Evolutionary conservation across 2,113 vertebrate genomes (phyloP), one percentile per base, ranked within the genome.

Genomic region (Lepus americanus): DNA sequence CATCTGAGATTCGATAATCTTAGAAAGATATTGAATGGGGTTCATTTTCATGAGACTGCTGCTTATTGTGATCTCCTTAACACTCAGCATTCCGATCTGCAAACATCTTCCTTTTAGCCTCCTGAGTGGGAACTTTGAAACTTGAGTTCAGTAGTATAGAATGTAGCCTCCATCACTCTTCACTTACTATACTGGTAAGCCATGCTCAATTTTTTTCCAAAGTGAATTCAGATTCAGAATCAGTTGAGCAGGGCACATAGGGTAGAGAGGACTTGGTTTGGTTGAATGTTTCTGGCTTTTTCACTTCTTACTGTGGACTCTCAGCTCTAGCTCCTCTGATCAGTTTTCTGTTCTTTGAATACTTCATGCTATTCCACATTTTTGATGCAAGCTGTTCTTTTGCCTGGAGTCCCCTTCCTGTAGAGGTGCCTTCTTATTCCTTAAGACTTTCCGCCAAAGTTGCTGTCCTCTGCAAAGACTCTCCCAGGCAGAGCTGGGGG

Each of bases 301-400:
- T 77, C 55, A 72, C 10, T 87, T 39, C 13, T 78, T 27, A 44
- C 44, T 29, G 33, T 25, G 29, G 39, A 14, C 20, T 64, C 14
- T 39, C 61, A 74, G 53, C 36, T 36, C 59, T 16, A 49, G 59
- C 61, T 88, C 19, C 39, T 88, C 39, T 1, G 10, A 92, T 29
- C 1, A 29, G 3, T 73, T 86, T 73, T 89, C 66, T 83, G 20
- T 83, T 51, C 31, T 9, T 72, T 29, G 85, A 90, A 51, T 33
- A 36, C 0, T 70, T 22, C 61, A 74, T 0, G 0, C 17, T 25
- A 13, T 17, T 55, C 29, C 44, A 81, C 1, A 4, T 69, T 59
- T 81, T 72, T 20, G 27, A 61, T 49, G 29, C 11, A 70, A 64
- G 20, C 19, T 59, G 16, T 64, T 86, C 16, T 86, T 94, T 61